Conservation (phyloP, 2,888 invertebrate genomes). For the Protonemura montana region DNA sequence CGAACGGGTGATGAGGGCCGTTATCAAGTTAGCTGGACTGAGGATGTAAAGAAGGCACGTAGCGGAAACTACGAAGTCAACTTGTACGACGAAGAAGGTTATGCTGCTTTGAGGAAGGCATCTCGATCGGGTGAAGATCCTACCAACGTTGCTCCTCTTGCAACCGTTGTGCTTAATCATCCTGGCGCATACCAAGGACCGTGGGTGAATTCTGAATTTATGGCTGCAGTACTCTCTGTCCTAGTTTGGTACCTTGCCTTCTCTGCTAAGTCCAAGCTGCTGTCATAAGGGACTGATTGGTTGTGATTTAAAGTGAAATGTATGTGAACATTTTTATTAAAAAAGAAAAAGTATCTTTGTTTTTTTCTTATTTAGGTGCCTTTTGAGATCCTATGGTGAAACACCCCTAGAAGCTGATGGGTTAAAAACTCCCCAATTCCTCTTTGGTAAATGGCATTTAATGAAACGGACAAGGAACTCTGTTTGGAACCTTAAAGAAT, state of each 20-base stretch:
- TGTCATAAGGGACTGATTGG: constrained; percentile 63
- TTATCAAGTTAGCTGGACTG: constrained; percentile 95
- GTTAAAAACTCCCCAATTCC: too few species aligned
- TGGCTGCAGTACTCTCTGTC: constrained; percentile 81
- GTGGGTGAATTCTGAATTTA: constrained; percentile 90
- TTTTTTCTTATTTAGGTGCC: background rate
- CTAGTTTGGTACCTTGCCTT: constrained; percentile 88
- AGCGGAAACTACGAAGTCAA: constrained; percentile 83
- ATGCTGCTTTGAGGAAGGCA: constrained; percentile 84
- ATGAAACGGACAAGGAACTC: too few species aligned
- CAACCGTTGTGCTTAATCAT: constrained; percentile 75
- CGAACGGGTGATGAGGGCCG: constrained; percentile 75
- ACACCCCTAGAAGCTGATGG: too few species aligned
- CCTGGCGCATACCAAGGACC: constrained; percentile 89
- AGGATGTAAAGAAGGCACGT: constrained; percentile 82
- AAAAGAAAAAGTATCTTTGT: background rate
- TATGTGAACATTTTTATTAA: background rate
- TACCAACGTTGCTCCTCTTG: constrained; percentile 71
- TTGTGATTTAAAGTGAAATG: background rate
- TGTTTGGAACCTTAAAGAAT: too few species aligned
- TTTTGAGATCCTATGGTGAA: too few species aligned
- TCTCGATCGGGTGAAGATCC: constrained; percentile 75
- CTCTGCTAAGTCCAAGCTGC: constrained; percentile 80
- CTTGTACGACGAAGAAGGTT: constrained; percentile 92
- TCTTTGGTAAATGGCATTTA: too few species aligned